Base-by-base conservation (phyloP, 2,888 invertebrate genomes). In the Timandra comae region DNA sequence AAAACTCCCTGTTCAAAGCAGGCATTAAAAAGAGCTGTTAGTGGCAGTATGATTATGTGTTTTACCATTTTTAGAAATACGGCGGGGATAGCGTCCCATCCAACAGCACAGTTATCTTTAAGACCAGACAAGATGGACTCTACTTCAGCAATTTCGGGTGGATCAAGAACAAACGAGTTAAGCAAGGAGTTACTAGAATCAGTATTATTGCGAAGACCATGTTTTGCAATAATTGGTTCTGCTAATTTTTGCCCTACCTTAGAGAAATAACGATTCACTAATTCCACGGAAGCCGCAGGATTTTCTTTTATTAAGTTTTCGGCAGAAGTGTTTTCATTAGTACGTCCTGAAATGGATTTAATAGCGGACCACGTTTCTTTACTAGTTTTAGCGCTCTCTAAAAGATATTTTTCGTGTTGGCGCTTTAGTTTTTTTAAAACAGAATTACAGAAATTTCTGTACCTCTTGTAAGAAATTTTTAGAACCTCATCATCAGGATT, bases 361-460 rank as follows among this genome's bases (percentile, higher is more conserved):
- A n/a, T n/a, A n/a, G n/a, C n/a, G n/a, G n/a, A n/a, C n/a, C n/a
- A n/a, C n/a, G n/a, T n/a, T 11, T 35, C 35, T 20, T 12, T 29
- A 11, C 33, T 35, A 7, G 23, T 28, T 7, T 13, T 33, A 9
- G 29, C 33, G 13, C 27, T 30, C 19, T 20, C 26, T 7, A 36
- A 16, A 20, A 27, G 29, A n/a, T 16, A 7, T 20, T 19, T 33
- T 7, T 42, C 35, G 26, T 20, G 35, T 2, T 21, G 10, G 1
- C 25, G 12, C 20, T 33, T 38, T 1, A 33, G 10, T 20, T 33
- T 38, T 12, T 33, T 27, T 5, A 42, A 2, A 0, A 42, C 11
- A 3, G 28, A 10, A 21, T 32, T 38, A 25, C 34, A 35, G 10
- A 34, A 34, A 12, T 41, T 41, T 12, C 34, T 27, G 10, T 37